Evolutionary conservation across 2,888 invertebrate genomes (phyloP).

Genomic region (Drosophila engyochracea): DNA sequence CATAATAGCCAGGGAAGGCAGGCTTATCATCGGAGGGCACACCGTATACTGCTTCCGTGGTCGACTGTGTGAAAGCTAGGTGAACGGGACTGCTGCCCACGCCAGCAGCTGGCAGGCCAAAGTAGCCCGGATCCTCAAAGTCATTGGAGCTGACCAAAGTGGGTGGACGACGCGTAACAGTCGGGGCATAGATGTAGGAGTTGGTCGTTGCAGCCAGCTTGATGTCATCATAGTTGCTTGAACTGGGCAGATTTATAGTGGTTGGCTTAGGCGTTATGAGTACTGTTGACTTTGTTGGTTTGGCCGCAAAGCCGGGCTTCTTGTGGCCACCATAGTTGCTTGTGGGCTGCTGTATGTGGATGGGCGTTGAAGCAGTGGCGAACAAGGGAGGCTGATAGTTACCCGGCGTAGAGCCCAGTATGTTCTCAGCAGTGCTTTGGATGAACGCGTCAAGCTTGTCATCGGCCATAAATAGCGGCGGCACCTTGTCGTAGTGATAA

Average conservation of each 20-base stretch:
- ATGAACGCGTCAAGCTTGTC: slow-evolving; percentile 82
- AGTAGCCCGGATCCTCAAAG: slow-evolving; percentile 85
- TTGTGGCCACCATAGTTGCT: slow-evolving; percentile 58
- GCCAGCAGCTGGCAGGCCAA: slow-evolving; percentile 65
- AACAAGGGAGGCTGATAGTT: slow-evolving; percentile 68
- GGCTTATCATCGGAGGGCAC: slow-evolving; percentile 83
- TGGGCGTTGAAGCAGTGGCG: slow-evolving; percentile 79
- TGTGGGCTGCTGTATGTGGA: slow-evolving; percentile 82
- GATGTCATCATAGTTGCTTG: slow-evolving; percentile 59
- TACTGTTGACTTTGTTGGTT: slow-evolving; percentile 86
- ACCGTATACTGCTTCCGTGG: slow-evolving; percentile 70
- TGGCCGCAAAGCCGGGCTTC: slow-evolving; percentile 85
- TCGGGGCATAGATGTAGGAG: slow-evolving; percentile 84
- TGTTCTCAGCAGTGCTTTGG: slow-evolving; percentile 78
- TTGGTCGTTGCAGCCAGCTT: slow-evolving; percentile 80
- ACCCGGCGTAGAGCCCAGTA: slow-evolving; percentile 62
- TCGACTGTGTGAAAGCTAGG: slow-evolving; percentile 67
- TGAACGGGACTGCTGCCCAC: slow-evolving; percentile 61
- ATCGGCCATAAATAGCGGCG: slow-evolving; percentile 76
- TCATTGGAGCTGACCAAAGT: slow-evolving; percentile 80
- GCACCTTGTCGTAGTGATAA: slow-evolving; percentile 76
- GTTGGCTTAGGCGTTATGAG: slow-evolving; percentile 90
- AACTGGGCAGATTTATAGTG: slow-evolving; percentile 73
- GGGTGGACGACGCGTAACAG: slow-evolving; percentile 79
- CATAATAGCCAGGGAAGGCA: slow-evolving; percentile 84